A percentile compares a stretch with the other conserved stretches of the same genome.
These are phyloP conservation scores for Anser brachyrhynchus DNA, from an alignment of 2,113 vertebrate genomes.

Conservation along the genomic window DNA sequence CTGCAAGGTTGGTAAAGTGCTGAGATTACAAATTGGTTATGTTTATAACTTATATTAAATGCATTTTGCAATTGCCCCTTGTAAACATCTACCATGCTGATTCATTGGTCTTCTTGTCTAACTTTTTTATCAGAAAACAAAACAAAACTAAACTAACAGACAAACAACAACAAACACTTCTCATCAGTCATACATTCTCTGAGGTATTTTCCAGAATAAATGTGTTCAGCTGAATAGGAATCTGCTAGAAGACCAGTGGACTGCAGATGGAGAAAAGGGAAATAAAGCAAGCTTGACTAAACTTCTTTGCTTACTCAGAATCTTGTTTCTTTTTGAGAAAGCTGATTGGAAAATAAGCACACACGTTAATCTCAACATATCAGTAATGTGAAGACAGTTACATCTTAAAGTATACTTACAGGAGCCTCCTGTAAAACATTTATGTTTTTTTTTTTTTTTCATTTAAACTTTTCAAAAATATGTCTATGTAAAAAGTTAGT, in stretches of 20 bases:
- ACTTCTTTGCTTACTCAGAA: background rate
- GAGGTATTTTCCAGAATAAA: background rate
- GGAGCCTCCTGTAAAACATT: background rate
- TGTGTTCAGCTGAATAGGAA: background rate
- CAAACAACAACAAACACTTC: background rate
- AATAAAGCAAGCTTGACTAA: background rate
- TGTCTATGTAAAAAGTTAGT: background rate
- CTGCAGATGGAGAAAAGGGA: background rate
- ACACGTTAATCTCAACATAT: background rate
- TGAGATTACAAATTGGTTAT: background rate
- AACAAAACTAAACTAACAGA: background rate
- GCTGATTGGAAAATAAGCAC: background rate
- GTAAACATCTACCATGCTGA: background rate
- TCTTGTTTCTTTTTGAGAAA: background rate
- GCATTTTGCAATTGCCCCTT: background rate
- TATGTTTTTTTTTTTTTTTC: background rate
- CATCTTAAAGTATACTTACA: background rate
- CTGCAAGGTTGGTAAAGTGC: background rate
- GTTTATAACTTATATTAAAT: background rate
- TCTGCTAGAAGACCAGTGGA: background rate
- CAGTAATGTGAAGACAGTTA: background rate
- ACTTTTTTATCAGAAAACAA: background rate
- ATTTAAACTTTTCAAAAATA: background rate
- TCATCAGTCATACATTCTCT: background rate
- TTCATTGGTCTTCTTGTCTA: background rate